These are phyloP conservation scores for Sphenopsis melanotis DNA, from an alignment of 2,797 vertebrate species.

Conservation along the genomic window DNA sequence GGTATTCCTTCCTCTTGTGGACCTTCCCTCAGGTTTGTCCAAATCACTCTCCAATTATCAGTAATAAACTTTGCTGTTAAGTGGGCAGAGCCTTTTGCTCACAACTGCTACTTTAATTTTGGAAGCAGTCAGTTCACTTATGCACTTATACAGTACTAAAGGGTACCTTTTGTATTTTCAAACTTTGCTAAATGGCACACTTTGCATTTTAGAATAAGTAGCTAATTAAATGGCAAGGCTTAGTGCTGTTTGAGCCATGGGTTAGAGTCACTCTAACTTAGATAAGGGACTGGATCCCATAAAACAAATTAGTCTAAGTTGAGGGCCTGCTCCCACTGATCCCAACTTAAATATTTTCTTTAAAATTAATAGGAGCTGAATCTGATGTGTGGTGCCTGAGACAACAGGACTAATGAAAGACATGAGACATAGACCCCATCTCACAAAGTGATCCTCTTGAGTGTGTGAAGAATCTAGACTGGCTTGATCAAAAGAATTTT, in stretches of 20 bases:
- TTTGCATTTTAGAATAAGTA: not conserved
- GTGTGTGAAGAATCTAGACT: not conserved
- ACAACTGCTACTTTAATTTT: not conserved
- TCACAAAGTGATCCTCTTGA: not conserved
- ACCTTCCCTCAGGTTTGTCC: not conserved
- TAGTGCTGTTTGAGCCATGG: not conserved
- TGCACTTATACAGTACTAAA: not conserved
- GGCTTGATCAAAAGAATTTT: not conserved
- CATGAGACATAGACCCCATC: not conserved
- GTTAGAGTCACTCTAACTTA: not conserved
- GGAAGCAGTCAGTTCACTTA: not conserved
- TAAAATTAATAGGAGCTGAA: not conserved
- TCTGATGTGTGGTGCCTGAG: not conserved
- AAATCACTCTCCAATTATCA: not conserved
- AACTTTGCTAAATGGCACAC: not conserved
- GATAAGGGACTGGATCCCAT: not conserved
- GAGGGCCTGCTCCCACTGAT: not conserved
- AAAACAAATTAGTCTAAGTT: not conserved
- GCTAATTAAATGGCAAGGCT: constrained; percentile 8
- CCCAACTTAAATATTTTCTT: not conserved
- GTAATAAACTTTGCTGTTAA: not conserved
- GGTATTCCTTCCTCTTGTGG: not conserved
- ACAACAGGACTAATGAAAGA: not conserved
- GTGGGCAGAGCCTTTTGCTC: not conserved
- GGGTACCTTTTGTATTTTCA: not conserved